Base-by-base conservation (phyloP, 2,797 vertebrate genomes). In the Allobates femoralis region DNA sequence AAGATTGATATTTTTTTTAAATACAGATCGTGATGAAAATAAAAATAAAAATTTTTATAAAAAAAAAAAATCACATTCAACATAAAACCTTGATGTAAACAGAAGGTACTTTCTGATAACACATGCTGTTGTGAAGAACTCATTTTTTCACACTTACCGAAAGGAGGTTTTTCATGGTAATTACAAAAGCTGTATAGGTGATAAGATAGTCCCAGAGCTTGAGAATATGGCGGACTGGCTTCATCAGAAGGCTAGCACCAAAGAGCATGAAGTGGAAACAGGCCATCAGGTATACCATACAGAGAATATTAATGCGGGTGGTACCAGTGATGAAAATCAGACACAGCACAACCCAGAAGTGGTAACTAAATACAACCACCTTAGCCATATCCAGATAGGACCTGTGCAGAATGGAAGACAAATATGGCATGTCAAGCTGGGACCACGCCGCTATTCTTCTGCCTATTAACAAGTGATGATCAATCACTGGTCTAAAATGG, bases 291-390 rank as follows among this genome's bases (percentile, higher is more conserved):
- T 95, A 95, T 30, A 95, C 94, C 67, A 95, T 86, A 32, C 95
- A 96, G 87, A 95, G 93, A 88, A 96, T 91, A 84, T 91, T 95
- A 89, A 96, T 94, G 26, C 93, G 89, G 0, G 94, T 94, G 1
- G 92, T 96, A 64, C 95, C 96, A 0, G 91, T 95, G 91, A 96
- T 94, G 90, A 96, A 97, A 89, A 96, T 95, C 82, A 96, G 93
- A 78, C 95, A 96, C 16, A 96, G 92, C 85, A 95, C 94, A 90
- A 95, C 90, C 95, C 95, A 96, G 92, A 97, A 96, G 90, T 94
- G 94, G 84, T 94, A 95, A 86, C 90, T 92, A 90, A 95, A 96
- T 18, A 94, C 90, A 89, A 95, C 93, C 28, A 95, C 93, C 86
- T 96, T 95, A 32, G 90, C 90, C 94, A 94, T 93, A 91, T 97